Conservation (phyloP, 2,888 invertebrate species). For the Eupsilia transversa region DNA sequence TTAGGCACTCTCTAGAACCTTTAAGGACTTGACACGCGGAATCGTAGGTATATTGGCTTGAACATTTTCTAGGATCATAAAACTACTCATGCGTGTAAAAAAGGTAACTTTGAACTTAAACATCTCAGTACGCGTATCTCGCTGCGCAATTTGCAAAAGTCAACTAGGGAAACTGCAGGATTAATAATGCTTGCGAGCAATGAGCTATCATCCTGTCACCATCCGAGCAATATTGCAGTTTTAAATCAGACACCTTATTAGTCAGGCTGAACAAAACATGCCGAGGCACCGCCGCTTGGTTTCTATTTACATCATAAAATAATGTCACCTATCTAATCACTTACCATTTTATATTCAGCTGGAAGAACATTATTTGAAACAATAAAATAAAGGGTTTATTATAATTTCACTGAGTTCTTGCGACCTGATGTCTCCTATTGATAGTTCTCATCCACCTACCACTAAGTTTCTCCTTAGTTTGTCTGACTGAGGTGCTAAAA, state of each 20-base stretch:
- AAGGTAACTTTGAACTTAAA: constrained; percentile 19
- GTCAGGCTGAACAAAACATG: constrained; percentile 43
- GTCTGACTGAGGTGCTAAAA: constrained; percentile 41
- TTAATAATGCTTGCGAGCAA: constrained; percentile 57
- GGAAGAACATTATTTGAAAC: constrained; percentile 7
- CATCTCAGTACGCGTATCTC: constrained; percentile 22
- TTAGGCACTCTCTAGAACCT: neutral
- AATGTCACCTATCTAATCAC: constrained; percentile 46
- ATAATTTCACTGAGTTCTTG: neutral
- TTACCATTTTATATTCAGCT: constrained; percentile 18
- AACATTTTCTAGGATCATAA: neutral
- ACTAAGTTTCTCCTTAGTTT: constrained; percentile 23
- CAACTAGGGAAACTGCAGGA: constrained; percentile 50
- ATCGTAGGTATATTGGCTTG: neutral
- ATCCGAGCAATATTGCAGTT: constrained; percentile 61
- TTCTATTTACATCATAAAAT: constrained; percentile 51
- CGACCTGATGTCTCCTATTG: neutral
- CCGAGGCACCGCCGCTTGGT: constrained; percentile 20
- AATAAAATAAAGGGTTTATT: neutral
- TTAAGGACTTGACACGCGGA: neutral
- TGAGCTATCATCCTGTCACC: constrained; percentile 57
- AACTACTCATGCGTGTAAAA: neutral
- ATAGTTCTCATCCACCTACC: constrained; percentile 28
- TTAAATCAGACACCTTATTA: constrained; percentile 61
- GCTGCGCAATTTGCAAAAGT: constrained; percentile 56